Evolutionary conservation across 2,888 invertebrate species (phyloP), one percentile per base, ranked within the genome.

Genomic region (Hydriomena furcata): DNA sequence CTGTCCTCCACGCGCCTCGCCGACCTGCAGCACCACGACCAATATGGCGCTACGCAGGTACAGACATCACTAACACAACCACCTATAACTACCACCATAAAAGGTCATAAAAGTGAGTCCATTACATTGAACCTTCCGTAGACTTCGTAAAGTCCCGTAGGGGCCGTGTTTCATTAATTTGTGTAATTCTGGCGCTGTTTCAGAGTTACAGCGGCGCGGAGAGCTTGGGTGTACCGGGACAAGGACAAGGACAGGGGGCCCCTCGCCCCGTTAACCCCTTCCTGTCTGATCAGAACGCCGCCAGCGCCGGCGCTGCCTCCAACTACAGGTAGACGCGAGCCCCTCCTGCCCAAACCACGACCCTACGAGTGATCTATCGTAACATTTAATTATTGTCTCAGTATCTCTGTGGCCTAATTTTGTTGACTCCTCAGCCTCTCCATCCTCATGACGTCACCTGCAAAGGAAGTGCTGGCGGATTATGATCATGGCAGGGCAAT

Each of bases 1-100:
- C 90, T 97, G 13, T 96, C 96, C 63, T 96, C 96, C 71, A 94
- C 93, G 60, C 93, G 96, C 52, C 91, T 97, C 25, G 94, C 95
- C 60, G 97, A 97, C 79, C 88, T 96, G 65, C 79, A 84, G 91
- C 94, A 79, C 55, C 93, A 93, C 62, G 94, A 94, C 78, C 92
- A 93, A 34, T 95, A 95, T 74, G 96, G 96, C 54, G 93, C 95
- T 55, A 96, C 96, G 12, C 34, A 5, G 12, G 27, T 21, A 36
- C 37, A n/a, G n/a, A n/a, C n/a, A n/a, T n/a, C n/a, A n/a, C n/a
- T n/a, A n/a, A 10, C 21, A 31, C 23, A 28, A 7, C 2, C 28
- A n/a, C 30, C 7, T 5, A 1, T 7, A 7, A 1, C 20, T 27
- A 7, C 11, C 20, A 8, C 10, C n/a, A n/a, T n/a, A n/a, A n/a